Evolutionary conservation across 2,888 invertebrate genomes (phyloP).

Genomic region (Metopia argyrocephala): DNA sequence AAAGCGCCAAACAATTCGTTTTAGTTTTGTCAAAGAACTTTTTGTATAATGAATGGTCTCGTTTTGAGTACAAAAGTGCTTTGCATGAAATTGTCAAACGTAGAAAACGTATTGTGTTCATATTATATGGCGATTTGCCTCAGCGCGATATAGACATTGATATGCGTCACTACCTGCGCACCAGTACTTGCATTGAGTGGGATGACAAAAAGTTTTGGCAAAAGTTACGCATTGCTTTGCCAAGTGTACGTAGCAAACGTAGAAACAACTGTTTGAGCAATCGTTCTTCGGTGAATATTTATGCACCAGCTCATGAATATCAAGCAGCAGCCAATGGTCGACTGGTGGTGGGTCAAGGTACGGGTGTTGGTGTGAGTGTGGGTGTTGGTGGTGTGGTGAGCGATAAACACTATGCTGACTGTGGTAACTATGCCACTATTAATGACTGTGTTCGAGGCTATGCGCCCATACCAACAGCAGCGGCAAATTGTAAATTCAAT

Average conservation of each 20-base stretch:
- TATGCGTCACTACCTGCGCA: conserved; percentile 91
- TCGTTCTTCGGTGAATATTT: conserved; percentile 84
- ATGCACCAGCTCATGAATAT: conserved; percentile 81
- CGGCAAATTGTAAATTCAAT: conserved; percentile 76
- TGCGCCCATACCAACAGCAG: conserved; percentile 74
- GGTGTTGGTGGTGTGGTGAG: too few species aligned
- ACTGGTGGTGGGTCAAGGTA: conserved; percentile 65
- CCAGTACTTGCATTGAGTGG: conserved; percentile 95
- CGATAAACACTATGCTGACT: conserved; percentile 74
- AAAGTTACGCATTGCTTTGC: conserved; percentile 94
- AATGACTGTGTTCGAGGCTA: conserved; percentile 76
- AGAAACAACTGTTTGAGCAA: conserved; percentile 72
- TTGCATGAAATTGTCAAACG: conserved; percentile 93
- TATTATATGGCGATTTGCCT: conserved; percentile 93
- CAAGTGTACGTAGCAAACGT: conserved; percentile 79
- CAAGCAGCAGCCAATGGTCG: conserved; percentile 67
- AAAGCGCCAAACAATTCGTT: conserved; percentile 92
- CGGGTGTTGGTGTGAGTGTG: conserved; percentile 57
- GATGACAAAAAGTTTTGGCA: conserved; percentile 98
- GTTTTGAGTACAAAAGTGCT: conserved; percentile 96
- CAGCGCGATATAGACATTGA: conserved; percentile 94
- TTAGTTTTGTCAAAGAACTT: conserved; percentile 95
- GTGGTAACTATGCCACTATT: conserved; percentile 78
- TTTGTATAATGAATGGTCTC: conserved; percentile 96
- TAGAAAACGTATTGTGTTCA: conserved; percentile 91